Percentiles rank a stretch among this genome's conserved stretches.
phyloP scores from a whole-genome alignment of 2,888 invertebrate genomes.

The Conomelus anceps region DNA sequence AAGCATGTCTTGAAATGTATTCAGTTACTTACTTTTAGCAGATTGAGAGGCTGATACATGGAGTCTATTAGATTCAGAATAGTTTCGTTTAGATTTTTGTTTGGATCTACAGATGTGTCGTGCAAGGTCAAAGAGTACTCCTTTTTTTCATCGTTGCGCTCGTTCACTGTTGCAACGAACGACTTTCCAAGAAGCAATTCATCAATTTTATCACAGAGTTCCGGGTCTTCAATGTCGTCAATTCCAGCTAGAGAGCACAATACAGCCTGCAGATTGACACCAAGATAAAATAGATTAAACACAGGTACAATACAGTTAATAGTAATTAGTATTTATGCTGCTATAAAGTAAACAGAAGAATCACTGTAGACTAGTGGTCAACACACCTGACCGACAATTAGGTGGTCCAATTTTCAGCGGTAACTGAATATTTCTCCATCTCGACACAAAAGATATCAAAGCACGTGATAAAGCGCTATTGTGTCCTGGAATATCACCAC shows the following conservation, averaged over 20 bases:
- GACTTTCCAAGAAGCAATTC: not conserved
- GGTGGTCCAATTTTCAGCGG: too few relatives aligned
- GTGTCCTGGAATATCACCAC: too few relatives aligned
- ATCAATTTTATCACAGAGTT: not conserved
- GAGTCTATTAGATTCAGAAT: not conserved
- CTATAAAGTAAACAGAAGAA: too few relatives aligned
- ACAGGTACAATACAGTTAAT: too few relatives aligned
- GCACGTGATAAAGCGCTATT: too few relatives aligned
- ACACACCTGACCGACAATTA: too few relatives aligned
- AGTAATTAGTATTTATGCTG: too few relatives aligned
- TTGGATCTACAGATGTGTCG: not conserved
- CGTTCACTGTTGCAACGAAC: not conserved
- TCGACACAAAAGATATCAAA: too few relatives aligned
- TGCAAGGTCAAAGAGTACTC: not conserved
- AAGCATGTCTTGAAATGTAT: too few relatives aligned
- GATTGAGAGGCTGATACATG: not conserved
- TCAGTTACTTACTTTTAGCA: not conserved
- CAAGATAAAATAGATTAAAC: not conserved
- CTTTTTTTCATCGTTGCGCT: not conserved
- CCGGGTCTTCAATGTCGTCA: not conserved
- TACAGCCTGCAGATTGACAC: not conserved
- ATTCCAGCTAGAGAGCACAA: not conserved
- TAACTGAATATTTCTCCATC: too few relatives aligned
- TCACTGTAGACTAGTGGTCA: too few relatives aligned
- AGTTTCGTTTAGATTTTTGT: not conserved